phyloP scores from a whole-genome alignment of 2,113 vertebrate genomes.

The Scopus umbretta region DNA sequence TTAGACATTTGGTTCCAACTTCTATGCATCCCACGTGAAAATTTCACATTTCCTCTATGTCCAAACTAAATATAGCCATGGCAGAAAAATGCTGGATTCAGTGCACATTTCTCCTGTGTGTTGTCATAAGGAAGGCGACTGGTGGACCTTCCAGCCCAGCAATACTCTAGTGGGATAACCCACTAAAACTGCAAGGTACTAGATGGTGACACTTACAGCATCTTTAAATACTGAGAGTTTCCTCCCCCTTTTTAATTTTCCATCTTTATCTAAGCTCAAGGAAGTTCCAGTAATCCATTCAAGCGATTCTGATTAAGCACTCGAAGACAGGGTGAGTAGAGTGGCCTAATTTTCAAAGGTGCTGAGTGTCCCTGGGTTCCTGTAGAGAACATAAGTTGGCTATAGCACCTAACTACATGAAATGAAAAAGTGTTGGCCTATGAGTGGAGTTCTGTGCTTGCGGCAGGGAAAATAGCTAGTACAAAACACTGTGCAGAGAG shows the following conservation, averaged over 20 bases:
- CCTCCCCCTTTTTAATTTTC: not conserved
- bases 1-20: not conserved
- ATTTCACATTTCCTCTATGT: not conserved
- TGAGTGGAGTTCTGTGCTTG: not conserved
- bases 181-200: not conserved
- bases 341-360: not conserved
- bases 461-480: not conserved
- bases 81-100: not conserved
- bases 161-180: not conserved
- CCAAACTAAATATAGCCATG: not conserved
- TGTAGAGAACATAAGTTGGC: not conserved
- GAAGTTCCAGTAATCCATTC: not conserved
- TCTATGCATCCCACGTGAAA: not conserved
- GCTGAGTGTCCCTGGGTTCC: not conserved
- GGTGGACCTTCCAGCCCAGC: not conserved
- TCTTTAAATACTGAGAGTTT: not conserved
- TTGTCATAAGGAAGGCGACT: not conserved
- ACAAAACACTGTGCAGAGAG: not conserved
- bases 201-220: not conserved
- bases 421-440: not conserved
- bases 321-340: not conserved
- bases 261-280: not conserved
- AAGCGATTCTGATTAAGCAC: not conserved
- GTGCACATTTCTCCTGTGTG: not conserved
- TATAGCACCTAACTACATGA: not conserved